These are phyloP conservation scores for Drosophila pseudotakahashii DNA, from an alignment of 2,888 invertebrate species.

Conservation along the genomic window DNA sequence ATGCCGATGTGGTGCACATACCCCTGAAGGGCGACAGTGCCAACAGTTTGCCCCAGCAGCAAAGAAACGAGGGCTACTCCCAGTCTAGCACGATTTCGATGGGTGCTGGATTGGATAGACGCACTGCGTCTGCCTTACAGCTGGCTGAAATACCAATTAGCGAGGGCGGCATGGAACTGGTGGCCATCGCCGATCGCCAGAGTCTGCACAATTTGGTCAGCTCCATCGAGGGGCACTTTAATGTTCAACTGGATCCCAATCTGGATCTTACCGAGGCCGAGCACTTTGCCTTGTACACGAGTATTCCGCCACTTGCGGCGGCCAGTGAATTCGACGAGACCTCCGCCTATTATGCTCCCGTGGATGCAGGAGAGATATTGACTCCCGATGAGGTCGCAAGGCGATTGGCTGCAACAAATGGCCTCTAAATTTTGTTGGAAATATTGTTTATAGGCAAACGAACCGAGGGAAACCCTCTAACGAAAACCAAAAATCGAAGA, in stretches of 20 bases:
- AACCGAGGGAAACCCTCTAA: slow-evolving; percentile 20
- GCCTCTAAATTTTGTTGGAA: slow-evolving; percentile 29
- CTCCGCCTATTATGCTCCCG: slow-evolving; percentile 93
- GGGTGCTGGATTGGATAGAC: slow-evolving; percentile 82
- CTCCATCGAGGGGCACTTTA: slow-evolving; percentile 82
- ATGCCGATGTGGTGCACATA: slow-evolving; percentile 88
- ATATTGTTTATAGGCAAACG: slow-evolving; percentile 35
- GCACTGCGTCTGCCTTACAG: slow-evolving; percentile 84
- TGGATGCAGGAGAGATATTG: slow-evolving; percentile 91
- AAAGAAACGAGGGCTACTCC: slow-evolving; percentile 83
- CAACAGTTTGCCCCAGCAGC: slow-evolving; percentile 85
- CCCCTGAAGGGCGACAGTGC: slow-evolving; percentile 87
- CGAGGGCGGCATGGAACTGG: slow-evolving; percentile 86
- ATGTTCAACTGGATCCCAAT: slow-evolving; percentile 85
- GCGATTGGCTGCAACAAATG: slow-evolving; percentile 81
- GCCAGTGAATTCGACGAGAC: slow-evolving; percentile 95
- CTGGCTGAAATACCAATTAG: slow-evolving; percentile 84
- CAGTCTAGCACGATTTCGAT: slow-evolving; percentile 83
- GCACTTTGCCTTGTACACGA: slow-evolving; percentile 94
- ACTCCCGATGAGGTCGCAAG: slow-evolving; percentile 84
- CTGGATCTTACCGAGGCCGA: slow-evolving; percentile 93
- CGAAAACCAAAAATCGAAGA: slow-evolving; percentile 37
- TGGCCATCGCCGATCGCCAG: slow-evolving; percentile 85
- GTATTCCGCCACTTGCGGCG: slow-evolving; percentile 93
- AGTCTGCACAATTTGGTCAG: slow-evolving; percentile 83